Evolutionary conservation across 2,797 vertebrate species (phyloP).

Genomic region (Sardinella longiceps): DNA sequence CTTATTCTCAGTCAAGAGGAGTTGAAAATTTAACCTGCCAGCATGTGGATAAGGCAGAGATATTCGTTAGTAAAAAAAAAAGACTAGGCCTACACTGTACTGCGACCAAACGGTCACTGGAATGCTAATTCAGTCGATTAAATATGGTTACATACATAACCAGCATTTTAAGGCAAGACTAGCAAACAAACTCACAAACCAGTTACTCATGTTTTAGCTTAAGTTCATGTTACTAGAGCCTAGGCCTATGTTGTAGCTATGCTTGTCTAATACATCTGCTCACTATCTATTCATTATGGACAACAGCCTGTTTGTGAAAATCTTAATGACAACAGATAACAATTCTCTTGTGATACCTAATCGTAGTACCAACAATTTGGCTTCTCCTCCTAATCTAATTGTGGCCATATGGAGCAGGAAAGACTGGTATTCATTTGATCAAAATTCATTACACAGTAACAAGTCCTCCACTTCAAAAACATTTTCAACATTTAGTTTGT

Average conservation of each 20-base stretch:
- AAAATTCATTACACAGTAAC: neutral
- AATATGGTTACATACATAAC: no score
- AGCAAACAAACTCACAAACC: neutral
- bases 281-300: neutral
- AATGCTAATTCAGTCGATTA: neutral
- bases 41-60: neutral
- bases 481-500: neutral
- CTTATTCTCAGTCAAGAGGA: neutral
- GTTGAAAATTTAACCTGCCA: neutral
- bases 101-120: neutral
- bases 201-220: neutral
- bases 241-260: neutral
- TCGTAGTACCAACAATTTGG: neutral
- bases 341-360: conserved; percentile 5
- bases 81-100: neutral
- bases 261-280: neutral
- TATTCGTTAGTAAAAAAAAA: neutral
- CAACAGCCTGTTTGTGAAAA: conserved; percentile 12
- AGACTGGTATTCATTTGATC: neutral
- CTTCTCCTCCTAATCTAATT: neutral
- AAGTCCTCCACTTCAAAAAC: neutral
- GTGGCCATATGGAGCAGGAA: neutral
- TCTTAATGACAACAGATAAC: conserved; percentile 7
- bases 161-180: neutral
- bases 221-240: no score